These are phyloP conservation scores for Triplophysa rosa DNA, from an alignment of 2,113 vertebrate genomes.

Conservation along the genomic window DNA sequence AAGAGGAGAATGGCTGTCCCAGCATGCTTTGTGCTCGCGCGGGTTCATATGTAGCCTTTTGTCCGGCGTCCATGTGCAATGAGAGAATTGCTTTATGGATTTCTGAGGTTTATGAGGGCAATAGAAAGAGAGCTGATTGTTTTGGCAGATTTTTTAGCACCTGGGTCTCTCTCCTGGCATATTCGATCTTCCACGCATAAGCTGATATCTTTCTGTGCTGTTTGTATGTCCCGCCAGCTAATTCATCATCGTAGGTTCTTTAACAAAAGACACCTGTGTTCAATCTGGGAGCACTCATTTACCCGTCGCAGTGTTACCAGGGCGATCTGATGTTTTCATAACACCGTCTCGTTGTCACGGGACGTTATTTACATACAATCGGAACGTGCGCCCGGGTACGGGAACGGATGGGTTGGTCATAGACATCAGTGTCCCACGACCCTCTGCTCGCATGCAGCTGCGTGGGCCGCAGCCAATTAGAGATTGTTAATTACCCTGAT, in stretches of 20 bases:
- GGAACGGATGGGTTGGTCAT: not conserved
- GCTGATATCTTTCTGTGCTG: not conserved
- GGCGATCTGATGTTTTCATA: constrained; percentile 2
- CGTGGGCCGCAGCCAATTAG: not conserved
- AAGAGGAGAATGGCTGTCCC: not conserved
- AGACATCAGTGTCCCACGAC: not conserved
- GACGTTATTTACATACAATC: constrained; percentile 25
- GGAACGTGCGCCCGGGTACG: not conserved
- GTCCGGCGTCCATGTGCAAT: not conserved
- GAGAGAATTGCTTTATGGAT: constrained; percentile 20
- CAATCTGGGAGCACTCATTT: not conserved
- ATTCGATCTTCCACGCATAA: constrained; percentile 34
- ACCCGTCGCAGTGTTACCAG: constrained; percentile 5
- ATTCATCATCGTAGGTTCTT: not conserved
- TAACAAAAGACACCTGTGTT: constrained; percentile 41
- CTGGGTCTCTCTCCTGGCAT: constrained; percentile 38
- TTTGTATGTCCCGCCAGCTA: not conserved
- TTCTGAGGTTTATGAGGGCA: constrained; percentile 33
- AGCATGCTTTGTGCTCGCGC: not conserved
- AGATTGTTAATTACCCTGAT: constrained; percentile 27
- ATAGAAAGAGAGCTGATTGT: constrained; percentile 47
- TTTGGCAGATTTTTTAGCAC: constrained; percentile 47
- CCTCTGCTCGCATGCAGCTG: constrained; percentile 12
- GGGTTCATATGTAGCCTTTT: constrained; percentile 1
- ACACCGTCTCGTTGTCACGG: not conserved